Base-by-base conservation (phyloP, 2,113 vertebrate species). In the Psophia crepitans region DNA sequence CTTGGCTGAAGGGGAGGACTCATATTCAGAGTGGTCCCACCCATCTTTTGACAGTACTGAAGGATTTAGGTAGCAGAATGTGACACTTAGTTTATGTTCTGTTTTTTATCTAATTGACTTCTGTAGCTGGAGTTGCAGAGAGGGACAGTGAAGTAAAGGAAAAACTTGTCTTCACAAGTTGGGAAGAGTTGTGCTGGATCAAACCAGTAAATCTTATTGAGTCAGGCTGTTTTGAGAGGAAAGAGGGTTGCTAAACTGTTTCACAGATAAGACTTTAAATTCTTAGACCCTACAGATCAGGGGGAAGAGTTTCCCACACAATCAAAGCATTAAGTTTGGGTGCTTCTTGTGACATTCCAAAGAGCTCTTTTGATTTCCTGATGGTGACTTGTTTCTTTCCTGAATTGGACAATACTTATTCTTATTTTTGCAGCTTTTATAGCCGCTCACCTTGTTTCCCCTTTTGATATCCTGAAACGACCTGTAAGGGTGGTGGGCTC, bases 191-290 rank as follows among this genome's bases (percentile, higher is more conserved):
- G 6, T 18, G 27, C 11, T 74, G 66, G 19, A 41, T 53, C 37
- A 83, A 82, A 41, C n/a, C 14, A n/a, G 35, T 49, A 27, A 20
- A 30, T 0, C 0, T 58, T 57, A 76, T 43, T 1, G 0, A n/a
- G 64, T n/a, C 60, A 54, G 43, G 20, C 20, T 48, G 27, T 54
- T 79, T 37, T 58, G 73, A 75, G 51, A 60, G 23, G 12, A 63
- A 6, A 44, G 43, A 14, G 20, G 19, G 24, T 39, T 84, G 27
- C 51, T 37, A 41, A 69, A 14, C 21, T 77, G 35, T 41, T 35
- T 66, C 22, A 37, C 16, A n/a, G 24, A 28, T 19, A 11, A 79
- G 44, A 49, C 32, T 78, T 78, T 27, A 86, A 56, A 64, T 57
- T 65, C 53, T 35, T 48, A 41, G 54, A 27, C 17, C 17, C 28